Percentiles rank a stretch among this genome's conserved stretches.
Evolutionary conservation across 2,888 invertebrate genomes (phyloP).

Genomic region (Polydesmus complanatus): DNA sequence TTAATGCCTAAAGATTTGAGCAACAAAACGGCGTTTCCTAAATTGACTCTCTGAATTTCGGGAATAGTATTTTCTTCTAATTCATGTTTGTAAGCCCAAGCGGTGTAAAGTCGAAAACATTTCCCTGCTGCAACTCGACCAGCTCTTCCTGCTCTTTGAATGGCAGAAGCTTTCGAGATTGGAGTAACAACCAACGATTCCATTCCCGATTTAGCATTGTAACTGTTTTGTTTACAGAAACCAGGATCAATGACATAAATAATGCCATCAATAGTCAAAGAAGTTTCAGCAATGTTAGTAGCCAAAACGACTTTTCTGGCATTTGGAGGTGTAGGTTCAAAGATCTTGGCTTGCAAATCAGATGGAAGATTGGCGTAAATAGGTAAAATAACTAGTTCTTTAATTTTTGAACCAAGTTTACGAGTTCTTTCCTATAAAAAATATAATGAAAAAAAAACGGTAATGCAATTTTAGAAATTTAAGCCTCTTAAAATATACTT

Average conservation of each 20-base stretch:
- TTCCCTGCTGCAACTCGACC: constrained; percentile 94
- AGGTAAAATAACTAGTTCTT: constrained; percentile 80
- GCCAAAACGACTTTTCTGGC: constrained; percentile 94
- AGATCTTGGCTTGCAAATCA: constrained; percentile 98
- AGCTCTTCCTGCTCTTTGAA: constrained; percentile 90
- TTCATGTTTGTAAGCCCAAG: constrained; percentile 97
- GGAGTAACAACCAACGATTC: constrained; percentile 97
- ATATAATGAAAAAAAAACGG: not conserved
- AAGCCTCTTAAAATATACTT: constrained; percentile 25
- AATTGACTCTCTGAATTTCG: constrained; percentile 95
- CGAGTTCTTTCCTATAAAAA: constrained; percentile 70
- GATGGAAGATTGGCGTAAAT: constrained; percentile 97
- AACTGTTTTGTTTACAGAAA: constrained; percentile 97
- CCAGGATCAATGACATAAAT: constrained; percentile 99
- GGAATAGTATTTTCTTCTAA: constrained; percentile 95
- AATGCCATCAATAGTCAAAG: constrained; percentile 96
- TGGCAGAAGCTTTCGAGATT: constrained; percentile 88
- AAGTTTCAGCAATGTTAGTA: constrained; percentile 98
- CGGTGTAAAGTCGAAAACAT: constrained; percentile 94
- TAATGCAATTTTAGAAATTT: too few relatives aligned
- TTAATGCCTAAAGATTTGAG: constrained; percentile 94
- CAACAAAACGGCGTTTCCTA: constrained; percentile 92
- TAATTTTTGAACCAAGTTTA: constrained; percentile 81
- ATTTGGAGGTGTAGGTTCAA: constrained; percentile 91
- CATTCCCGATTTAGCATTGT: constrained; percentile 93